Evolutionary conservation across 2,888 invertebrate genomes (phyloP).

Genomic region (Tridacna crocea): DNA sequence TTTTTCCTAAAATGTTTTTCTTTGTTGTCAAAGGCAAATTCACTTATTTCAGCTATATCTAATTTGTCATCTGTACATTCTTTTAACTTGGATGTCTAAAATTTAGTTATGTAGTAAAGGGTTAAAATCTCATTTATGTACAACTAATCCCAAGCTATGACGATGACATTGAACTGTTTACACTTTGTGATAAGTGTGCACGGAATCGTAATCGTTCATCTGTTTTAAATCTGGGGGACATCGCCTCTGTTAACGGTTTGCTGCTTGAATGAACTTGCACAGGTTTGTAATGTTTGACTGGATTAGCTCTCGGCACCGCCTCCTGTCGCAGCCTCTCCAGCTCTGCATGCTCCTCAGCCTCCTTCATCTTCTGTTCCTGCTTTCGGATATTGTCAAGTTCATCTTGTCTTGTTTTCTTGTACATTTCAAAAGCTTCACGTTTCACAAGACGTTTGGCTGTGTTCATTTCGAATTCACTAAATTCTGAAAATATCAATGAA

Average conservation of each 20-base stretch:
- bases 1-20: no score
- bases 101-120: background rate
- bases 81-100: background rate
- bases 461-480: constrained; percentile 87
- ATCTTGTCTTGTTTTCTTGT: constrained; percentile 80
- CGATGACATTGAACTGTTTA: constrained; percentile 39
- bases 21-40: no score
- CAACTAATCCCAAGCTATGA: background rate
- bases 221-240: constrained; percentile 85
- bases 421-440: constrained; percentile 76
- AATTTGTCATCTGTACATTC: background rate
- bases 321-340: constrained; percentile 73
- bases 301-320: constrained; percentile 79
- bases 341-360: constrained; percentile 76
- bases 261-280: constrained; percentile 76
- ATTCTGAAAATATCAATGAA: constrained; percentile 70
- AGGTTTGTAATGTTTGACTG: constrained; percentile 77
- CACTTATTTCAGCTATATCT: no score
- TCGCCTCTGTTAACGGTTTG: constrained; percentile 87
- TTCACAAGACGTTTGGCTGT: constrained; percentile 87
- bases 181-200: constrained; percentile 22
- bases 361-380: constrained; percentile 63
- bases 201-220: constrained; percentile 83
- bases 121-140: background rate
- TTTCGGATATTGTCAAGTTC: constrained; percentile 86